A percentile compares a stretch with the other conserved stretches of the same genome.
These are phyloP conservation scores for Apteryx mantelli DNA, from an alignment of 2,113 vertebrate genomes.

Conservation along the genomic window DNA sequence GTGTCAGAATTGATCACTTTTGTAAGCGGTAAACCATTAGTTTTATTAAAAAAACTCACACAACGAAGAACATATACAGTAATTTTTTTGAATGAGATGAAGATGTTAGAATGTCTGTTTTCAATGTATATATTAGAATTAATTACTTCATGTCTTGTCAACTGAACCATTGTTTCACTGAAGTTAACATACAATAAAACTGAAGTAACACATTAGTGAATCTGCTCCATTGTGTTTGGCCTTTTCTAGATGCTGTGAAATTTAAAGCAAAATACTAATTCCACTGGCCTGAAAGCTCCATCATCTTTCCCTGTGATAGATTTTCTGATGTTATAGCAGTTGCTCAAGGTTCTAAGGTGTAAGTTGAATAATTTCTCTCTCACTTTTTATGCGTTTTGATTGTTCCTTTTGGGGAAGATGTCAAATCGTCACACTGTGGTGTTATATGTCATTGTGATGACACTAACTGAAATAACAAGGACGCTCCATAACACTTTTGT, in stretches of 20 bases:
- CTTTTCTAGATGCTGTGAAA: constrained; percentile 7
- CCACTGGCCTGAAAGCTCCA: background rate
- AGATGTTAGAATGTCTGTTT: background rate
- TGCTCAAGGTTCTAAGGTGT: background rate
- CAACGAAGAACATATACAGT: background rate
- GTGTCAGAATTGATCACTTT: background rate
- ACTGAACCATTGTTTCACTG: background rate
- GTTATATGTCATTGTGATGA: background rate
- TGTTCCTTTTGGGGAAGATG: background rate
- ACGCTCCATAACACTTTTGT: background rate
- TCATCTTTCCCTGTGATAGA: background rate
- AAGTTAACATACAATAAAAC: background rate
- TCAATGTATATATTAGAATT: background rate
- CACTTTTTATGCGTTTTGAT: background rate
- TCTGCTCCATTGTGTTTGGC: background rate
- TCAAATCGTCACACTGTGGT: background rate
- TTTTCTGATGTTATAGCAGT: constrained; percentile 2
- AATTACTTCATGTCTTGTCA: background rate
- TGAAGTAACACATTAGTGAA: background rate
- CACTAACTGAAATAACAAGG: background rate
- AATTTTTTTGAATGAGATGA: background rate
- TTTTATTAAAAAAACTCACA: background rate
- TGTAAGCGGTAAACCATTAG: background rate
- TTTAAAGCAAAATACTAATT: constrained; percentile 13
- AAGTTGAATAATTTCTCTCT: background rate